Evolutionary conservation across 2,797 vertebrate species (phyloP), one percentile per base, ranked within the genome.

Genomic region (Coranthus polyacanthus): DNA sequence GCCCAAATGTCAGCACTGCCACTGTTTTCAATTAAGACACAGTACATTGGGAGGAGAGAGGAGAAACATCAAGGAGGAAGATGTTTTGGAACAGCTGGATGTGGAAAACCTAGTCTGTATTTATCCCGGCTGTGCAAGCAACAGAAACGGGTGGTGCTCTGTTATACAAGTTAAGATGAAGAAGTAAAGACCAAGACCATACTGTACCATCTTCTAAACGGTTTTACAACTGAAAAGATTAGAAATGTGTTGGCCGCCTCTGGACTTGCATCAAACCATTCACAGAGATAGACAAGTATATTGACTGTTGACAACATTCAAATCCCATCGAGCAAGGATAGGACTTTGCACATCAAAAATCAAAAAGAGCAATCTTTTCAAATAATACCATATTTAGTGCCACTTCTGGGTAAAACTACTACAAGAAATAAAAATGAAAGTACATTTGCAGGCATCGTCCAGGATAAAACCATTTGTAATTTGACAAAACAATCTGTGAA

Each of bases 71-170:
- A 57, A 82, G 83, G 60, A 62, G 59, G 64, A 68, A 73, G 69
- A 82, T 75, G 73, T 87, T 85, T 66, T 41, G 65, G 61, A 89
- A 84, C 90, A 90, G 83, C 82, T 90, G 86, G 84, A 85, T 59
- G 70, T 45, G 50, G 75, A 36, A 54, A 60, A 68, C 29, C 62
- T 34, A 50, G 29, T 59, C 72, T 78, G 64, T 68, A 68, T 78
- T 79, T 63, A 72, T 57, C 72, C 29, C 45, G 22, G 55, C 80
- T 82, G 73, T 81, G 71, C 29, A 26, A 67, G 76, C 68, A 65
- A 78, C 49, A 43, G 58, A 60, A 67, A 58, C 18, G 72, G 71
- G 67, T 37, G 58, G 42, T 22, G 34, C 49, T 26, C 43, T 61
- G 39, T 44, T 46, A 57, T 12, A 18, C 37, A 59, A 24, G 22